A percentile compares a stretch with the other conserved stretches of the same genome.
These are phyloP conservation scores for Synergus gifuensis DNA, from an alignment of 2,888 invertebrate species.

Conservation along the genomic window DNA sequence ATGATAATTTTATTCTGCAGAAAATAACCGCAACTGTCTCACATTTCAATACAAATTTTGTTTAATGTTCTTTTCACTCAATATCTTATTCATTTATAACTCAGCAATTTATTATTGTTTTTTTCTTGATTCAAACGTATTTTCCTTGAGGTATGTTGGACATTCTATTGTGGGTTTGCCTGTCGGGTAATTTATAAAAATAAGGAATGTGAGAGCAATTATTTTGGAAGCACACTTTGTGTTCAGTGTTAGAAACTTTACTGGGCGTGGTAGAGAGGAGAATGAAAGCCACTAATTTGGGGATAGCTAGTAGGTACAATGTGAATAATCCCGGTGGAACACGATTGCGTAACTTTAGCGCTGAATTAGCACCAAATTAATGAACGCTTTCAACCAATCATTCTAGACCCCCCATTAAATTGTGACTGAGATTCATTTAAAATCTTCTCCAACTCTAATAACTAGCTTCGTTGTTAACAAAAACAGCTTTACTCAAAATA, in stretches of 20 bases:
- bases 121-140: too few relatives aligned
- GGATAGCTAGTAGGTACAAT: slow-evolving; percentile 41
- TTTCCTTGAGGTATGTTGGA: background rate
- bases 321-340: slow-evolving; percentile 39
- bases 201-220: slow-evolving; percentile 21
- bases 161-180: background rate
- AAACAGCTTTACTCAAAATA: background rate
- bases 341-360: slow-evolving; percentile 42
- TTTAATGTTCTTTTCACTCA: background rate
- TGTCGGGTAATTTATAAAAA: slow-evolving; percentile 26
- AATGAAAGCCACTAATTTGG: slow-evolving; percentile 31
- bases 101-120: too few relatives aligned
- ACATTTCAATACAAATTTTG: background rate
- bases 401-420: slow-evolving; percentile 24
- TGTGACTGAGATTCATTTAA: slow-evolving; percentile 26
- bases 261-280: slow-evolving; percentile 38
- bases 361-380: slow-evolving; percentile 41
- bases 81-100: background rate
- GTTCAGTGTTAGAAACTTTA: slow-evolving; percentile 38
- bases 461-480: background rate
- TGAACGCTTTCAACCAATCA: slow-evolving; percentile 37
- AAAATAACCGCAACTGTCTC: slow-evolving; percentile 6
- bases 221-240: slow-evolving; percentile 38
- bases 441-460: slow-evolving; percentile 23
- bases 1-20: slow-evolving; percentile 28